These are phyloP conservation scores for Tiliqua scincoides DNA, from an alignment of 2,113 vertebrate species.

Conservation along the genomic window DNA sequence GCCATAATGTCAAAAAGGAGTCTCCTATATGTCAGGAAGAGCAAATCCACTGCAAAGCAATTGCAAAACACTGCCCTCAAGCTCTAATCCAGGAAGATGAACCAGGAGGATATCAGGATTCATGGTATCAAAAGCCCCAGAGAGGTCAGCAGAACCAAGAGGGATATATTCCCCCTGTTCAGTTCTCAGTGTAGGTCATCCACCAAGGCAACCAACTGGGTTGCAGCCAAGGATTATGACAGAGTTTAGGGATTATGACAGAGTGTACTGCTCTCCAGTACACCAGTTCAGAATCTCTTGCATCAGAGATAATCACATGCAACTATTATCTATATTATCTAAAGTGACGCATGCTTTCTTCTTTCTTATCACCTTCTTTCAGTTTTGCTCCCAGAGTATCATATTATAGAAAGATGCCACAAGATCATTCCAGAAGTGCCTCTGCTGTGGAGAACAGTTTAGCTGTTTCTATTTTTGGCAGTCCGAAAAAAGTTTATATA, in stretches of 20 bases:
- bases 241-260: background rate
- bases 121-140: too few species aligned
- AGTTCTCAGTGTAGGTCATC: too few species aligned
- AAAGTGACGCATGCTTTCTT: background rate
- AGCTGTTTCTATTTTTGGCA: constrained; percentile 13
- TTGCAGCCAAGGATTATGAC: background rate
- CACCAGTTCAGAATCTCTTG: background rate
- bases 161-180: too few species aligned
- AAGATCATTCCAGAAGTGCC: background rate
- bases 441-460: background rate
- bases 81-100: too few species aligned
- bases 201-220: background rate
- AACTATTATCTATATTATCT: background rate
- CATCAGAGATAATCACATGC: background rate
- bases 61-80: too few species aligned
- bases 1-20: too few species aligned
- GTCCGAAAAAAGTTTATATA: constrained; percentile 12
- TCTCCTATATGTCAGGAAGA: too few species aligned
- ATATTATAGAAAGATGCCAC: background rate
- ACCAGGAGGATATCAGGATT: too few species aligned
- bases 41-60: too few species aligned
- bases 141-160: too few species aligned
- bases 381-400: constrained; percentile 7
- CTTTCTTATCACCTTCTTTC: background rate
- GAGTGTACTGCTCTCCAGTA: background rate